A percentile compares a stretch with the other conserved stretches of the same genome.
Evolutionary conservation across 1,140 invertebrate species (phyloP).

Genomic region (Phymorhynchus buccinoides): DNA sequence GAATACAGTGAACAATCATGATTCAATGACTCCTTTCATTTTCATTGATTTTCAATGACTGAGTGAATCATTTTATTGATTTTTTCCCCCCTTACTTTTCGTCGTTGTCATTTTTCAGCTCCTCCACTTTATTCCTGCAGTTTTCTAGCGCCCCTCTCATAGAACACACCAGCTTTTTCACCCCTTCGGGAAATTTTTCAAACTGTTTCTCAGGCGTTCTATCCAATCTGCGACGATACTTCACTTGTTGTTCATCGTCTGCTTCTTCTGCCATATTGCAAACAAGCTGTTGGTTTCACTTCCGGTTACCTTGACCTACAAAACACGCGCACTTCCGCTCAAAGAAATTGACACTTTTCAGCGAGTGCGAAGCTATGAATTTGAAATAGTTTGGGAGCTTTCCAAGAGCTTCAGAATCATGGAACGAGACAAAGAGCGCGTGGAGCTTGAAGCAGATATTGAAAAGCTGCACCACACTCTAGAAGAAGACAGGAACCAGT

Average conservation of each 20-base stretch:
- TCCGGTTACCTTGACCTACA: background rate
- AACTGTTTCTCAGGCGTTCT: slow-evolving; percentile 51
- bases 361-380: background rate
- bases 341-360: background rate
- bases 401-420: background rate
- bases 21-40: too few relatives aligned
- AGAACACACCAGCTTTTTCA: slow-evolving; percentile 46
- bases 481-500: slow-evolving; percentile 31
- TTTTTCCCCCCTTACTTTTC: background rate
- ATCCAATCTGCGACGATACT: slow-evolving; percentile 45
- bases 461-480: slow-evolving; percentile 34
- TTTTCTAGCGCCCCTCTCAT: slow-evolving; percentile 38
- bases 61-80: background rate
- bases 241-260: slow-evolving; percentile 2
- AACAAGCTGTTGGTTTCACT: slow-evolving; percentile 32
- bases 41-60: slow-evolving; percentile 15
- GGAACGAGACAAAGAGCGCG: slow-evolving; percentile 7
- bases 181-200: slow-evolving; percentile 34
- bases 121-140: slow-evolving; percentile 45
- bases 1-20: too few relatives aligned
- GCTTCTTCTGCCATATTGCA: slow-evolving; percentile 22
- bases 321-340: background rate
- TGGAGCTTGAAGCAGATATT: slow-evolving; percentile 35
- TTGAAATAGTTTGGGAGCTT: background rate
- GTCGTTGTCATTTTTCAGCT: slow-evolving; percentile 42